Percentiles rank a stretch among this genome's conserved stretches.
phyloP scores from a whole-genome alignment of 2,888 invertebrate genomes.

The Kryphioiulus occultus region DNA sequence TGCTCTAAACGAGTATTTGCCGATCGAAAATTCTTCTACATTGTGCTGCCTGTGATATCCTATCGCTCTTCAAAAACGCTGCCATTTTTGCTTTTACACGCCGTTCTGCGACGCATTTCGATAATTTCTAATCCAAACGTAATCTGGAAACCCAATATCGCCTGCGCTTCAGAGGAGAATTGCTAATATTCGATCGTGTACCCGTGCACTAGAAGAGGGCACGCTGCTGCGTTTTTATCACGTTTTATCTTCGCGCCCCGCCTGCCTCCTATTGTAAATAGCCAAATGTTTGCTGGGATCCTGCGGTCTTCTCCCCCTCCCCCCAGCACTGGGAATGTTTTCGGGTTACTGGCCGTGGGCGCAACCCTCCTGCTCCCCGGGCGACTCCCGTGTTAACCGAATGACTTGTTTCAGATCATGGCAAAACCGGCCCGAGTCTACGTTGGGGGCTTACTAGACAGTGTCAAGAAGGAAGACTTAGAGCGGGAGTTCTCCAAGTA shows the following conservation, averaged over 20 bases:
- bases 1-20: background rate
- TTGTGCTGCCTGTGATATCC: background rate
- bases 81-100: background rate
- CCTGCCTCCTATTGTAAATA: background rate
- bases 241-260: background rate
- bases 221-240: background rate
- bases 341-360: background rate
- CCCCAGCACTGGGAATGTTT: background rate
- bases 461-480: constrained; percentile 89
- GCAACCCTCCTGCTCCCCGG: background rate
- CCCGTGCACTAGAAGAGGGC: background rate
- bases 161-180: background rate
- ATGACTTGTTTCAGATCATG: constrained; percentile 41
- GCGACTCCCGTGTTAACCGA: background rate
- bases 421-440: constrained; percentile 51
- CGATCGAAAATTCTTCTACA: constrained; percentile 29
- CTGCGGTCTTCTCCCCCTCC: background rate
- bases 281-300: background rate
- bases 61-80: background rate
- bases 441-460: constrained; percentile 81
- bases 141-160: background rate
- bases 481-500: constrained; percentile 90
- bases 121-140: background rate
- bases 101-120: background rate
- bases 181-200: background rate